Percentiles rank a stretch among this genome's conserved stretches.
These are phyloP conservation scores for Platynereis dumerilii DNA, from an alignment of 2,888 invertebrate species.

Conservation along the genomic window DNA sequence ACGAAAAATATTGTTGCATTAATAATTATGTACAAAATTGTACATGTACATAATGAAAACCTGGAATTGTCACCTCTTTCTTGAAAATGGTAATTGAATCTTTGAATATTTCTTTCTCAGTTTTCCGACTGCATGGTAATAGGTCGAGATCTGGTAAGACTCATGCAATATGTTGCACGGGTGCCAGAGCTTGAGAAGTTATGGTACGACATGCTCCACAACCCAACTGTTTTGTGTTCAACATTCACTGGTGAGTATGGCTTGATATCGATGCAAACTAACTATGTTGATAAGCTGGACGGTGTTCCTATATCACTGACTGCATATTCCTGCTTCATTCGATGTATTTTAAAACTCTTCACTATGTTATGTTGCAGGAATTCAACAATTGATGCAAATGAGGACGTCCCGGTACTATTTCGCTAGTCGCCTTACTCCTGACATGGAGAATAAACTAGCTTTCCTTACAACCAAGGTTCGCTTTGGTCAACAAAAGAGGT, in stretches of 20 bases:
- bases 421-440: constrained; percentile 84
- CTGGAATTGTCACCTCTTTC: no score
- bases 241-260: constrained; percentile 75
- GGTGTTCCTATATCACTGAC: no score
- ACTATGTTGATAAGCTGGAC: no score
- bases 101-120: no score
- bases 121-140: constrained; percentile 89
- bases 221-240: constrained; percentile 78
- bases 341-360: neutral
- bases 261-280: no score
- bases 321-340: no score
- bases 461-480: constrained; percentile 75
- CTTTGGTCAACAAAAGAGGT: constrained; percentile 89
- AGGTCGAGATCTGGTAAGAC: constrained; percentile 85
- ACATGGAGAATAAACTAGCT: constrained; percentile 89
- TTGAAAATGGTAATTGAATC: no score
- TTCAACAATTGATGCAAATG: constrained; percentile 80
- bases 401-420: constrained; percentile 86
- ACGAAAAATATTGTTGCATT: no score
- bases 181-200: constrained; percentile 86
- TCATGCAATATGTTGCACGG: constrained; percentile 86
- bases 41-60: no score
- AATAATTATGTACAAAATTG: no score
- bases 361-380: constrained; percentile 58
- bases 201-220: constrained; percentile 84